Evolutionary conservation across 2,888 invertebrate species (phyloP), one percentile per base, ranked within the genome.

Genomic region (Cistogaster globosa): DNA sequence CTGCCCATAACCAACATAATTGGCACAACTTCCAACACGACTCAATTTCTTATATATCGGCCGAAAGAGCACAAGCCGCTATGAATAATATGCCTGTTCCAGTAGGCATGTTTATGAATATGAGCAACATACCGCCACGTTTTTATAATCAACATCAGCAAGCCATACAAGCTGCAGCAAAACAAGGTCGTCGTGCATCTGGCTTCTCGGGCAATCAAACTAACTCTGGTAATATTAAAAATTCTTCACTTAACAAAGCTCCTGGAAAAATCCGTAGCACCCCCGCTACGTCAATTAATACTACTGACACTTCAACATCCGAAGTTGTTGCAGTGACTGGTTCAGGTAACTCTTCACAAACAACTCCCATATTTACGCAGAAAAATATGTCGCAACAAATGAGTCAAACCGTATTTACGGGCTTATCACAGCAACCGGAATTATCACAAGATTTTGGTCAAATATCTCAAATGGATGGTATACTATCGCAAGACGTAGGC

Each of bases 21-120:
- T 88, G 87, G 88, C 85, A 78, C 55, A 85, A 82, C 38, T 85
- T 85, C 95, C 97, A 96, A 60, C 95, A 97, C 87, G 98, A 99
- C 92, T 97, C 98, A 36, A 96, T 98, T 87, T 97, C 97, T 71
- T 98, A 97, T 93, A 98, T 98, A 87, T 97, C 97, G 9, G 96
- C 97, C 0, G 97, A 97, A 90, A 94, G 96, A 26, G 95, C 95
- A 0, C 96, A 96, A 83, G 95, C 95, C 0, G 94, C 95, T 48
- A 93, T 96, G 91, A 96, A 96, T 88, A 96, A 96, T 88, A 94
- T 98, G 87, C 98, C 98, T 0, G 98, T 99, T 5, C 97, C 98
- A 0, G 96, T 98, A 63, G 98, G 98, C 57, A 98, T 98, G 97
- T 96, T 97, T 88, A 96, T 98, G 95, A 97, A 97, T 92, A 97